Evolutionary conservation across 2,113 vertebrate genomes (phyloP).

Genomic region (Guaruba guarouba): DNA sequence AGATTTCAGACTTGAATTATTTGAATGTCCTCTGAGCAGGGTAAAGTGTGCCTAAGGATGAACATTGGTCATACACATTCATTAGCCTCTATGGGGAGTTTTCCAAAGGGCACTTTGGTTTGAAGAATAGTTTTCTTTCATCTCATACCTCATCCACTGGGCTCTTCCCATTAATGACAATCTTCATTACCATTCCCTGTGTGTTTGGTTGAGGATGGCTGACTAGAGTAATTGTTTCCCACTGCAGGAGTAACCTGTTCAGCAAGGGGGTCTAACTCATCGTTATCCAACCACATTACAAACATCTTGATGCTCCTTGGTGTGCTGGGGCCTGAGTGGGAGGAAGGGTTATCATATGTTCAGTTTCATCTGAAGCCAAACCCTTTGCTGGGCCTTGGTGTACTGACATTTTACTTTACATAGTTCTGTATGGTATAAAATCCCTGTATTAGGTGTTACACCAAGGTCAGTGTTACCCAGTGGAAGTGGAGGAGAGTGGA

Average conservation of each 20-base stretch:
- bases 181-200: background rate
- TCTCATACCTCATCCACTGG: background rate
- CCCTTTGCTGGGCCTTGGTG: background rate
- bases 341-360: background rate
- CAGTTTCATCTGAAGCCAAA: background rate
- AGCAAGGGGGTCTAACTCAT: background rate
- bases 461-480: background rate
- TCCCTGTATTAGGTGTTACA: background rate
- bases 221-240: background rate
- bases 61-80: background rate
- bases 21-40: background rate
- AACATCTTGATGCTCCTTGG: background rate
- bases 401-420: background rate
- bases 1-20: background rate
- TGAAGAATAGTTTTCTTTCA: background rate
- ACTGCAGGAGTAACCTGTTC: background rate
- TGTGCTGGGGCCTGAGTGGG: background rate
- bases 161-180: background rate
- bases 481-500: background rate
- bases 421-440: background rate
- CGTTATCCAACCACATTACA: background rate
- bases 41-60: background rate
- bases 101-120: background rate
- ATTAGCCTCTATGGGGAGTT: background rate
- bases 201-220: background rate